Conservation (phyloP, 2,888 invertebrate genomes). For the Drepanosiphum platanoidis region DNA sequence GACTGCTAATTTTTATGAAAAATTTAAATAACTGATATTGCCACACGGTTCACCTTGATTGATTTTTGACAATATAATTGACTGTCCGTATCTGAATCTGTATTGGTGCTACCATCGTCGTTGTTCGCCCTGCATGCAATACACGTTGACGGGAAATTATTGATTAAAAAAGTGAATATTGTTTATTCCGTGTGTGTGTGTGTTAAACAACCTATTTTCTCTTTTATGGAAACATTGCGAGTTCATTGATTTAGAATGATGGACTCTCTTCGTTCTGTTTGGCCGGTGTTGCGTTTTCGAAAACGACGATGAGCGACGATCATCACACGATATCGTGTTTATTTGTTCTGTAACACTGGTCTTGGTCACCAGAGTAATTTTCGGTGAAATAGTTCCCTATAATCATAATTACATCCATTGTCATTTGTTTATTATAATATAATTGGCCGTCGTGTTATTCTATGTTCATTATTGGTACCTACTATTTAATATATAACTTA, state of each 20-base stretch:
- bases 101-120: not conserved
- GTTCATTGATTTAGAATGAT: constrained; percentile 11
- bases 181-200: not conserved
- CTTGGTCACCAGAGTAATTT: constrained; percentile 46
- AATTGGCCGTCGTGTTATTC: not conserved
- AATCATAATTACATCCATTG: constrained; percentile 30
- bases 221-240: not conserved
- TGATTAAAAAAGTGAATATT: not conserved
- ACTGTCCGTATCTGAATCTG: constrained; percentile 31
- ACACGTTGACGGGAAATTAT: no score
- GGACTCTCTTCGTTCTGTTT: constrained; percentile 38
- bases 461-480: not conserved
- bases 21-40: not conserved
- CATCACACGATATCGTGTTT: not conserved
- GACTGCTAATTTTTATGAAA: not conserved
- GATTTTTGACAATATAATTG: not conserved
- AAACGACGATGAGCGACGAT: not conserved
- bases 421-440: constrained; percentile 5
- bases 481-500: not conserved
- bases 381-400: constrained; percentile 55
- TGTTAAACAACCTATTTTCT: not conserved
- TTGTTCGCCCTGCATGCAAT: not conserved
- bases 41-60: constrained; percentile 17
- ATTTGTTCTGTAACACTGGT: constrained; percentile 42
- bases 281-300: not conserved